Base-by-base conservation (phyloP, 2,797 vertebrate species). In the Ptychadena robeensis region DNA sequence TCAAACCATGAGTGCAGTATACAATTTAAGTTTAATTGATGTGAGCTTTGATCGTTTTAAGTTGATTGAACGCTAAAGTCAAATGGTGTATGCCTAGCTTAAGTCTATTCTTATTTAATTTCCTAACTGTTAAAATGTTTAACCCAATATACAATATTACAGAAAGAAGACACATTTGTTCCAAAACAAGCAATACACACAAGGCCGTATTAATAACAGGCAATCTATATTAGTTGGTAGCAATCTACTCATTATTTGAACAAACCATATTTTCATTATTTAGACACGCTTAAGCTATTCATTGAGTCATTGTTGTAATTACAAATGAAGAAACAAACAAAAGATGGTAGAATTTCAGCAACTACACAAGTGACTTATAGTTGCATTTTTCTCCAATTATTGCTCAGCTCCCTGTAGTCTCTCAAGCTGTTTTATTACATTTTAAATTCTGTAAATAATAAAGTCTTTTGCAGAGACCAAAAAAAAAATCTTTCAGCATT, bases 401-500 rank as follows among this genome's bases (percentile, higher is more conserved):
- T 91, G 87, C 80, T 87, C 73, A 69, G 72, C 67, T 89, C 92
- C 91, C 89, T 88, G 84, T 90, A 91, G 92, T 91, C 90, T 91
- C 88, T 88, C 90, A 91, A 93, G 89, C 93, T 95, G 93, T 88
- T 94, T 94, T 93, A 91, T 92, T 90, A 93, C 91, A 95, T 95
- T 94, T 94, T 92, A 93, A 91, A 93, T 87, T 91, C 92, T 76
- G 82, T 94, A 91, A 95, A 96, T 94, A 95, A 95, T 90, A 88
- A 85, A 94, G 83, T 89, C 82, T 79, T 89, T 90, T 10, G 81
- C 77, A 87, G 89, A 3, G 89, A 74, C 63, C 84, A 15, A 82
- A 73, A 81, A 82, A 73, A 81, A 85, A 87, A 86, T 86, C 82
- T 88, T 87, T 90, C 81, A 87, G 32, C 87, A 88, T 87, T 87